Evolutionary conservation across 2,888 invertebrate species (phyloP).

Genomic region (Eristalis intricaria): DNA sequence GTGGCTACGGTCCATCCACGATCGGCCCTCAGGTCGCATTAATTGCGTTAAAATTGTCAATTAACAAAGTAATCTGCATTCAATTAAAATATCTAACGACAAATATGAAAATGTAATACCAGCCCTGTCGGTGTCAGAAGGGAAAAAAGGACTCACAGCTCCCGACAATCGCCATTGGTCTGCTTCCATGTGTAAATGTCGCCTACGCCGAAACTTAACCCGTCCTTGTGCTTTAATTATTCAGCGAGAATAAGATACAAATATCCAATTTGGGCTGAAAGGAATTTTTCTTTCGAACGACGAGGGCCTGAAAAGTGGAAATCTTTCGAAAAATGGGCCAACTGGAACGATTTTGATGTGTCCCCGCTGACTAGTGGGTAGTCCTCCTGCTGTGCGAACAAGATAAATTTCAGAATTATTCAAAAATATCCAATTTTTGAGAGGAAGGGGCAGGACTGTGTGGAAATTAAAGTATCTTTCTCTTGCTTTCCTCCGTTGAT

Average conservation of each 20-base stretch:
- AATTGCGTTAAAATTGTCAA: constrained; percentile 69
- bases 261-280: constrained; percentile 35
- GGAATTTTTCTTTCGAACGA: constrained; percentile 39
- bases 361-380: background rate
- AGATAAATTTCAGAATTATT: constrained; percentile 70
- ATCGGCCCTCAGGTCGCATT: constrained; percentile 5
- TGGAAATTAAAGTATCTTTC: constrained; percentile 59
- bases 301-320: constrained; percentile 24
- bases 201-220: constrained; percentile 44
- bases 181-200: background rate
- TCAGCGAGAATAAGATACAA: constrained; percentile 53
- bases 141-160: constrained; percentile 14
- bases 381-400: constrained; percentile 8
- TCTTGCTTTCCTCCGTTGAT: background rate
- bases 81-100: constrained; percentile 67
- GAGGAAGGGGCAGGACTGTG: constrained; percentile 2
- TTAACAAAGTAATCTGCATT: constrained; percentile 70
- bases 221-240: constrained; percentile 54
- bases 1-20: background rate
- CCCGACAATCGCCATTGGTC: background rate
- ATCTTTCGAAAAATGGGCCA: constrained; percentile 13
- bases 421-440: constrained; percentile 51
- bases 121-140: background rate
- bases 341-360: constrained; percentile 36
- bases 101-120: constrained; percentile 43